Conservation (phyloP, 2,797 vertebrate species). For the Alca torda region DNA sequence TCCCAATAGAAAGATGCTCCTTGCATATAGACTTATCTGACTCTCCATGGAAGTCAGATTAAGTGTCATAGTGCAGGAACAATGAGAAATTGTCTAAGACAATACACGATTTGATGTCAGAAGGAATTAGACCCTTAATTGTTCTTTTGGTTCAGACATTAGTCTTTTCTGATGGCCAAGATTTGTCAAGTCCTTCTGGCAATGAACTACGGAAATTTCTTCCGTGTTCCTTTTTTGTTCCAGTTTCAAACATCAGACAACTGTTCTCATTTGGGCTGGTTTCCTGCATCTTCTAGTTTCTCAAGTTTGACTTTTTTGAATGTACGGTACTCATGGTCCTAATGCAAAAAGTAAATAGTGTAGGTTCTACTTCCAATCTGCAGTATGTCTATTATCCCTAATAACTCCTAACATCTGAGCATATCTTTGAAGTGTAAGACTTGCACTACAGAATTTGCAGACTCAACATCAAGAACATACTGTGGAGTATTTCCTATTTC, state of each 20-base stretch:
- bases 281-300: neutral
- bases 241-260: neutral
- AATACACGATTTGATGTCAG: neutral
- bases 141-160: neutral
- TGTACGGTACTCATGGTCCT: neutral
- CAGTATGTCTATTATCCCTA: neutral
- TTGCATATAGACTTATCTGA: neutral
- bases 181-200: neutral
- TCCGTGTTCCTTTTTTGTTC: neutral
- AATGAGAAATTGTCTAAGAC: neutral
- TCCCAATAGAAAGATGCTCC: neutral
- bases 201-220: neutral
- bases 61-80: neutral
- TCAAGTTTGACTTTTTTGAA: neutral
- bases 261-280: neutral
- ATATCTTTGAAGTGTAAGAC: neutral
- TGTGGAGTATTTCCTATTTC: constrained; percentile 16
- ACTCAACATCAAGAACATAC: constrained; percentile 1
- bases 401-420: neutral
- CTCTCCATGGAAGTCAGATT: neutral
- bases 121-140: neutral
- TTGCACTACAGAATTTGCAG: neutral
- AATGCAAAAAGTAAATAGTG: neutral
- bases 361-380: neutral
- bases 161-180: neutral